Conservation (phyloP, 2,888 invertebrate species). For the Acanthoscelides obtectus region DNA sequence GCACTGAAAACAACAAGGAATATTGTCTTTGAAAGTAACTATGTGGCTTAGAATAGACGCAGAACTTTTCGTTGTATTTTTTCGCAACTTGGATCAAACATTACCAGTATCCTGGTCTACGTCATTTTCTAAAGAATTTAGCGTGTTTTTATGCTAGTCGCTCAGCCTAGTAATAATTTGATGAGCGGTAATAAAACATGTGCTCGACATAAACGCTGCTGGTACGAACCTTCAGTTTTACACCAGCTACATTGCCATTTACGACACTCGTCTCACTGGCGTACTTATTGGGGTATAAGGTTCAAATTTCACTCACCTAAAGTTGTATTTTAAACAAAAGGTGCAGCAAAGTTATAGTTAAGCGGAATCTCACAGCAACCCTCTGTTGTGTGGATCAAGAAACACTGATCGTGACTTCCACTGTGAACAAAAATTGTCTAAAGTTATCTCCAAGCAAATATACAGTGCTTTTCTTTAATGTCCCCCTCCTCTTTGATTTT, state of each 20-base stretch:
- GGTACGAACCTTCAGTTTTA: neutral
- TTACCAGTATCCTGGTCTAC: neutral
- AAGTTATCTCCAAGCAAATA: too few species aligned
- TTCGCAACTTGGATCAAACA: neutral
- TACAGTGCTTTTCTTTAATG: too few species aligned
- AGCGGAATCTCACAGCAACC: too few species aligned
- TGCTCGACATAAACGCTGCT: neutral
- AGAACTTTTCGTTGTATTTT: neutral
- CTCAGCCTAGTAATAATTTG: neutral
- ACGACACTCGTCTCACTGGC: neutral
- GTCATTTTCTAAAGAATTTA: neutral
- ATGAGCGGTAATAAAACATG: neutral
- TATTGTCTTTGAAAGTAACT: too few species aligned
- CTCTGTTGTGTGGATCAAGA: too few species aligned
- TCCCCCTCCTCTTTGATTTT: too few species aligned
- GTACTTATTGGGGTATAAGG: neutral
- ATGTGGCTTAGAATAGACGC: neutral
- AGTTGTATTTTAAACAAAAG: too few species aligned
- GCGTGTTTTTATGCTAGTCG: neutral
- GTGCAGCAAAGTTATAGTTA: too few species aligned
- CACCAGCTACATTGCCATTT: neutral
- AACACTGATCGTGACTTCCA: too few species aligned
- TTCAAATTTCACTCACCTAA: too few species aligned
- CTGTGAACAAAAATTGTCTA: too few species aligned
- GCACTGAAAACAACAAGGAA: too few species aligned